Base-by-base conservation (phyloP, 2,113 vertebrate genomes). In the Todiramphus saurophagus region DNA sequence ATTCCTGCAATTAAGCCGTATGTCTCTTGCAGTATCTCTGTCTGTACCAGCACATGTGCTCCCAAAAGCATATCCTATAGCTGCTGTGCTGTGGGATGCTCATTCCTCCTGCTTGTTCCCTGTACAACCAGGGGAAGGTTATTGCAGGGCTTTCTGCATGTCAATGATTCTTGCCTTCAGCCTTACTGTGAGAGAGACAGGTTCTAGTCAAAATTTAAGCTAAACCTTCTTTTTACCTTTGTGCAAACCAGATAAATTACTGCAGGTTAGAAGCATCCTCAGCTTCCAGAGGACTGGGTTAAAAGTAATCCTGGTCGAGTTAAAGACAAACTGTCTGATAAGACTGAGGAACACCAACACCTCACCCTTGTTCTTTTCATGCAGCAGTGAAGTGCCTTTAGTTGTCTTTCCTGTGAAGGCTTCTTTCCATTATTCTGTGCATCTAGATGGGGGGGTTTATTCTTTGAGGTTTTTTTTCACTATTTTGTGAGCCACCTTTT, bases 81-180 rank as follows among this genome's bases (percentile, higher is more conserved):
- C 10, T 83, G 48, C 39, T 76, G 1, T 58, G 5, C 56, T 76
- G 39, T 76, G 27, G 24, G 12, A 28, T 92, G n/a, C 18, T 37
- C 19, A n/a, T 80, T 76, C 4, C 9, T 83, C 18, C 35, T 81
- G 28, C 25, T 56, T 81, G 21, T 50, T 33, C 53, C 23, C 43
- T 3, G 0, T 30, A 35, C n/a, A 69, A 75, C 14, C 0, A 0
- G 9, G 13, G 20, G 14, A 77, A 79, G 62, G 23, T 16, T 75
- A 17, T 37, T 70, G 30, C 31, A 39, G 63, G 35, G 18, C 46
- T 76, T 81, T 66, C 41, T 33, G 33, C 21, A 7, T 3, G 12
- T 30, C 68, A n/a, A 2, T 69, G 41, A 53, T 63, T 81, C 83
- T 89, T 77, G 13, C n/a, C 19, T 66, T 93, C 16, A 90, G 72